phyloP scores from a whole-genome alignment of 2,113 vertebrate genomes.

The Canis aureus region DNA sequence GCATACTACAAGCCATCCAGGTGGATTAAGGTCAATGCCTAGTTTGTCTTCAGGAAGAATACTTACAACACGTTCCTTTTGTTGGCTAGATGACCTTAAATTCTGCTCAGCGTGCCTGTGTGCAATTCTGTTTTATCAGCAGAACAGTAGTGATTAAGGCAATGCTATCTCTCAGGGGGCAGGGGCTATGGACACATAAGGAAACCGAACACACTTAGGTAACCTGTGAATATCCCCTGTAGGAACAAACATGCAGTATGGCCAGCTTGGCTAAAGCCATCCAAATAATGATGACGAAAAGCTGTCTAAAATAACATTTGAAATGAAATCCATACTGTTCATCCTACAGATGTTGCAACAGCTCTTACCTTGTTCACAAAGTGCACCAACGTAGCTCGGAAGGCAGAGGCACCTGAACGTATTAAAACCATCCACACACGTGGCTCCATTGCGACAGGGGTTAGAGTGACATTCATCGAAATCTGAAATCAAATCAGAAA shows the following conservation, averaged over 20 bases:
- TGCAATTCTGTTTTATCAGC: background rate
- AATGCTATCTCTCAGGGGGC: background rate
- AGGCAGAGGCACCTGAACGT: constrained; percentile 95
- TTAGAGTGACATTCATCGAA: constrained; percentile 97
- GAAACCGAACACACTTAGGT: background rate
- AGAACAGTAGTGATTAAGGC: background rate
- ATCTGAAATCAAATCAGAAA: constrained; percentile 87
- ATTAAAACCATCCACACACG: constrained; percentile 94
- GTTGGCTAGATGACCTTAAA: background rate
- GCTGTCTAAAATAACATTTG: background rate
- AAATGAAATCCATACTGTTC: background rate
- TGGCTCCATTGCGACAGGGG: constrained; percentile 96
- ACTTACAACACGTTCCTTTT: background rate
- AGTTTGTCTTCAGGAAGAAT: background rate
- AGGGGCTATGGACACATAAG: background rate
- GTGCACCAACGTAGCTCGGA: constrained; percentile 94
- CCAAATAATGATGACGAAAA: background rate
- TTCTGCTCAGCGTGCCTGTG: background rate
- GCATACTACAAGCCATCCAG: background rate
- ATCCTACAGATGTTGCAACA: background rate
- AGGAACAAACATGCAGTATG: background rate
- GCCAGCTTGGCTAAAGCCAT: background rate
- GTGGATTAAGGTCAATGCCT: background rate
- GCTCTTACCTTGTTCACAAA: constrained; percentile 96
- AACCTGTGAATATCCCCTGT: background rate